Percentiles rank a stretch among this genome's conserved stretches.
Conservation (phyloP, 2,113 vertebrate species). For the Bubo blakistoni region DNA sequence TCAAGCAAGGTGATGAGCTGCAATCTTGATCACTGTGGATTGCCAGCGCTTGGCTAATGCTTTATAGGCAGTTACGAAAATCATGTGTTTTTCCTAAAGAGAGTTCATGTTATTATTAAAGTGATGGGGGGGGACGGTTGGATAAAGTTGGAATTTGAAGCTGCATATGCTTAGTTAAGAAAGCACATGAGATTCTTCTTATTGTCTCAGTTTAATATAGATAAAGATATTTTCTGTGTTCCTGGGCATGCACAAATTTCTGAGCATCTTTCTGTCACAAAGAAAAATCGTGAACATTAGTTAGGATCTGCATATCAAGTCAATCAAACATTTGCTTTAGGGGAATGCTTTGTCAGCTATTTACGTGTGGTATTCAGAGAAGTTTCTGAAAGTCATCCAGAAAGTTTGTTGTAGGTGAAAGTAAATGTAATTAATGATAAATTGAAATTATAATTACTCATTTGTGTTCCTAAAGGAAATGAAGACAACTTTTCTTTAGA, state of each 20-base stretch:
- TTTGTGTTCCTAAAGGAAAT: conserved; percentile 38
- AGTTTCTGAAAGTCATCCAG: conserved; percentile 17
- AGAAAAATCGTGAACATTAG: background rate
- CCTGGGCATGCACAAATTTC: background rate
- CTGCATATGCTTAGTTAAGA: background rate
- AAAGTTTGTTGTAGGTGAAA: conserved; percentile 20
- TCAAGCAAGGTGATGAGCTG: background rate
- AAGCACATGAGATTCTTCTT: background rate
- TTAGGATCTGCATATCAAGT: conserved; percentile 1
- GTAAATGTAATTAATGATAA: conserved; percentile 13
- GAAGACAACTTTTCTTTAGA: background rate
- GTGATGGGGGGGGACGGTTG: background rate
- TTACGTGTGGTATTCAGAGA: background rate
- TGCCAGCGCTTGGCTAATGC: background rate
- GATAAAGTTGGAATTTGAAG: background rate
- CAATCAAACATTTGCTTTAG: background rate
- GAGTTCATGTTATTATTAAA: background rate
- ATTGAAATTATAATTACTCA: conserved; percentile 19
- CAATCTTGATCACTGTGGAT: background rate
- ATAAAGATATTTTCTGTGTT: background rate
- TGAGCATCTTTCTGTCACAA: background rate
- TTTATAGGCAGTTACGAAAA: background rate
- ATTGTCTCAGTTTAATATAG: conserved; percentile 6
- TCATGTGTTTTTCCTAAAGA: background rate
- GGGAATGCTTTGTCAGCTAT: background rate